Base-by-base conservation (phyloP, 2,113 vertebrate species). In the Cyanoramphus novaezelandiae region DNA sequence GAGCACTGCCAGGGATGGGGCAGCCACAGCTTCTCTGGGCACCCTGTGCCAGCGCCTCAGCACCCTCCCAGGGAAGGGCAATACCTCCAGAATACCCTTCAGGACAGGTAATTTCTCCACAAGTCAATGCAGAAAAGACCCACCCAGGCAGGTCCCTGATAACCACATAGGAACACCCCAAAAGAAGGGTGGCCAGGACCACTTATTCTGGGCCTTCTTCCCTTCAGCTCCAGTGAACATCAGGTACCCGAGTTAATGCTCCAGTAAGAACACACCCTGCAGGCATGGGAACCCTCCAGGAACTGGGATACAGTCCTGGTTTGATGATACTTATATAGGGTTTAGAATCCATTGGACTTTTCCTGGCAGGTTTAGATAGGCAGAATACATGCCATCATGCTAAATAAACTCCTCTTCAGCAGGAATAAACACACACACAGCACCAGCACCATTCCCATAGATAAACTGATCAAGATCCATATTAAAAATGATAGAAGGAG, bases 401-500 rank as follows among this genome's bases (percentile, higher is more conserved):
- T 33, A 5, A 91, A 47, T 33, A 5, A 91, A 44, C n/a, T 69
- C 41, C 46, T 50, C 39, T 63, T 67, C 2, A 69, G 60, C 1
- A 3, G 53, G 65, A 81, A 74, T 81, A 55, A 94, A 95, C 20
- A 63, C 23, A 20, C 52, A 39, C 28, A 65, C 43, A 86, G 68
- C 76, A 13, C 53, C 41, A 64, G 84, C 49, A 57, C 27, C 90
- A 52, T 44, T 69, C 79, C 41, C 90, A 12, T 1, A 83, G 79
- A 92, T 44, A 88, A 88, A 93, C 68, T 13, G 76, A 86, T 47
- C 50, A 20, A 88, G 90, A 71, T 47, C 88, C 16, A 1, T 86
- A 95, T 92, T 80, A 90, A 96, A 96, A 95, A 95, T 60, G 77
- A 95, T 78, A 91, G 79, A 92, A 95, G 72, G 76, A 90, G 64